These are phyloP conservation scores for Scolopax rusticola DNA, from an alignment of 2,797 vertebrate species.

Conservation along the genomic window DNA sequence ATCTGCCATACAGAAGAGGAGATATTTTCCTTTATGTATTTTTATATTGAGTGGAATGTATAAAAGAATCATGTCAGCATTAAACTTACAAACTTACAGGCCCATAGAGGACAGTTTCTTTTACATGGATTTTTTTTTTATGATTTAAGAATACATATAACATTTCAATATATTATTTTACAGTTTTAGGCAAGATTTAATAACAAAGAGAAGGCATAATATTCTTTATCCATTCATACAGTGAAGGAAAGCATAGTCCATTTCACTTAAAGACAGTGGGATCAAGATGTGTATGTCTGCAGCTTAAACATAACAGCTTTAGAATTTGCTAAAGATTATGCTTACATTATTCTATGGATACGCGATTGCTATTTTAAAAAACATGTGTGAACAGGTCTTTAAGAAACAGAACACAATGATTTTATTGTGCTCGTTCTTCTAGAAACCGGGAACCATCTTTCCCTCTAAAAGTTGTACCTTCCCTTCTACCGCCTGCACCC, in stretches of 20 bases:
- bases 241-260: neutral
- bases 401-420: neutral
- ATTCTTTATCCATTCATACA: neutral
- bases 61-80: neutral
- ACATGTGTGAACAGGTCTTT: neutral
- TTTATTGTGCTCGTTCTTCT: neutral
- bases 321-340: slow-evolving; percentile 32
- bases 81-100: neutral
- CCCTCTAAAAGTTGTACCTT: neutral
- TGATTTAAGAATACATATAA: neutral
- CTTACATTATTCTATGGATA: slow-evolving; percentile 11
- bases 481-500: neutral
- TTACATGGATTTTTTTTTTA: neutral
- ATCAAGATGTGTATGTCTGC: neutral
- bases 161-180: slow-evolving; percentile 11
- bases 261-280: neutral
- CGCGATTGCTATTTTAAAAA: neutral
- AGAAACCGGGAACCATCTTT: neutral
- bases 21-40: neutral
- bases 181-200: slow-evolving; percentile 13
- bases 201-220: neutral
- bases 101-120: neutral
- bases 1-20: neutral
- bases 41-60: neutral
- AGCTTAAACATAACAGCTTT: slow-evolving; percentile 25